phyloP scores from a whole-genome alignment of 1,140 invertebrate species.

The Streblospio benedicti region DNA sequence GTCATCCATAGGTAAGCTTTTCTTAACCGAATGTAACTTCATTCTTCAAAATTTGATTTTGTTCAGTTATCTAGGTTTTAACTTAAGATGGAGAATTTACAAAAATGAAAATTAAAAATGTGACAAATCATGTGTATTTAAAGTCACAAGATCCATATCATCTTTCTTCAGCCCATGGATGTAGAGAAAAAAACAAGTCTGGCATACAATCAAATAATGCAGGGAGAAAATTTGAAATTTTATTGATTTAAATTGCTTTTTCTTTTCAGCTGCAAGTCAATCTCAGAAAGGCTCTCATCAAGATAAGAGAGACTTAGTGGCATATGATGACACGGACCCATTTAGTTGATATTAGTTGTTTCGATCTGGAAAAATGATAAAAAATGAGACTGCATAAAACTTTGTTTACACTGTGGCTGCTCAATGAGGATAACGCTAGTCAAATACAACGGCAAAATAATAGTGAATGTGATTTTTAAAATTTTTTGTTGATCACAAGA shows the following conservation, averaged over 20 bases:
- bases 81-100: background rate
- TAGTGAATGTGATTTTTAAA: no score
- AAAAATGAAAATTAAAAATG: background rate
- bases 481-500: no score
- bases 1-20: slow-evolving; percentile 60
- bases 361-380: no score
- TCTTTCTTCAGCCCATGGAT: no score
- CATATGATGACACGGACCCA: slow-evolving; percentile 40
- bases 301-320: slow-evolving; percentile 39
- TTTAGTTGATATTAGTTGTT: no score
- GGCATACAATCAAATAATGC: no score
- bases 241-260: slow-evolving; percentile 12
- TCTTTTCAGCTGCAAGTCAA: slow-evolving; percentile 60
- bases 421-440: no score
- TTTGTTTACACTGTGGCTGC: no score
- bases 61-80: background rate
- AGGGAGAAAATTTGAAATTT: no score
- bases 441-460: no score
- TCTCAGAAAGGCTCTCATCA: slow-evolving; percentile 61
- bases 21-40: background rate
- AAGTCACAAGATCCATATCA: background rate
- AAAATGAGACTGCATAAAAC: no score
- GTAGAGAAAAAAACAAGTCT: no score
- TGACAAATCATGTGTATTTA: slow-evolving; percentile 1
- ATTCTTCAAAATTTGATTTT: background rate